Evolutionary conservation across 1,140 invertebrate species (phyloP), one percentile per base, ranked within the genome.

Genomic region (Harpegnathos saltator): DNA sequence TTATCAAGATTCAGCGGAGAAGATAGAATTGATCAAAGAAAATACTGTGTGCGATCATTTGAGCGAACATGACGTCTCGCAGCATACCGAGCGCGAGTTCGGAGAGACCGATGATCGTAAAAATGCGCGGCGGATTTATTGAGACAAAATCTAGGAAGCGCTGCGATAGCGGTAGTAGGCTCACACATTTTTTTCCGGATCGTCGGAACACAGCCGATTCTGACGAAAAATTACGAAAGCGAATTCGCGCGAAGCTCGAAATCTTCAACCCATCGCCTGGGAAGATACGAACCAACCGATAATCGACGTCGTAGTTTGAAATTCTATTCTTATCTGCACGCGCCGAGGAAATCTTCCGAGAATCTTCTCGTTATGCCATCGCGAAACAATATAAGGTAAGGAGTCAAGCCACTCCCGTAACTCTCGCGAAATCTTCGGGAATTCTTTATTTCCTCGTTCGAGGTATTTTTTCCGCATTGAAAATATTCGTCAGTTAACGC

Each of bases 261-360:
- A 22, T 50, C 50, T 38, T 75, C 22, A 50, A 44, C n/a, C 52
- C n/a, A 22, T 9, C 15, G n/a, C 15, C 29, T 33, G 5, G 29
- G 5, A 0, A 24, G 12, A 14, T 29, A 77, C 38, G n/a, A n/a
- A n/a, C 61, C 4, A 33, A 65, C 24, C 29, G 24, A 75, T 75
- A 77, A 77, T 52, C 44, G 65, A 65, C 44, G 9, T 77, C 17
- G 24, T 15, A 74, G 15, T 62, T 61, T 1, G 44, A 15, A 65
- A 66, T 77, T 77, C 61, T 66, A 63, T 77, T 77, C 26, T 66
- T 5, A 44, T 50, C 65, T 63, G 17, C 22, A 29, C 52, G 14
- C 50, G 19, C 9, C 4, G 24, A 19, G 4, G 33, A 52, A 24
- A n/a, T 24, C 38, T 77, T 77, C 24, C 50, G 19, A 3, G 73